phyloP scores from a whole-genome alignment of 2,113 vertebrate species.

The Struthio camelus region DNA sequence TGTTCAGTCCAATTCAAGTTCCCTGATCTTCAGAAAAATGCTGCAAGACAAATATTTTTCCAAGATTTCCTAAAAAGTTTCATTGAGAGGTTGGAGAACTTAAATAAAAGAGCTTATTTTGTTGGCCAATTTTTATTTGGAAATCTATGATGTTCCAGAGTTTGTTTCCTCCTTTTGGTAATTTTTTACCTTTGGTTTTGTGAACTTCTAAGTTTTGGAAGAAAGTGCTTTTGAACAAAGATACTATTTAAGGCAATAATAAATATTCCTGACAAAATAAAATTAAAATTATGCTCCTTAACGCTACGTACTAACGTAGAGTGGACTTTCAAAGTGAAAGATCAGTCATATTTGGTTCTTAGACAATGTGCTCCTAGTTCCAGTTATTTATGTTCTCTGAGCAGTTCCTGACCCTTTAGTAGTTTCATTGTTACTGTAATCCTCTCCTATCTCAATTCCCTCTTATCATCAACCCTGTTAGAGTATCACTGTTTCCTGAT shows the following conservation, averaged over 20 bases:
- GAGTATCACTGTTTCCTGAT: slow-evolving; percentile 21
- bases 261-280: neutral
- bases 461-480: slow-evolving; percentile 11
- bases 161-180: neutral
- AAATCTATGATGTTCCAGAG: neutral
- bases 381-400: neutral
- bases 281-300: neutral
- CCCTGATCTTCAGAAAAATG: neutral
- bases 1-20: neutral
- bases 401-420: neutral
- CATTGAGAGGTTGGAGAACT: neutral
- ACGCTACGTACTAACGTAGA: neutral
- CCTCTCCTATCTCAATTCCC: neutral
- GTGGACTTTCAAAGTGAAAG: neutral
- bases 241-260: neutral
- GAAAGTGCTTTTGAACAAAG: neutral
- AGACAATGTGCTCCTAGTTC: neutral
- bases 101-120: neutral
- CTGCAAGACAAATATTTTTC: rapidly evolving
- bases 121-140: neutral
- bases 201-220: neutral
- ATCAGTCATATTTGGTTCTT: neutral
- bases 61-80: neutral
- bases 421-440: neutral
- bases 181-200: neutral